phyloP scores from a whole-genome alignment of 2,888 invertebrate genomes.

The Plebejus melissa region DNA sequence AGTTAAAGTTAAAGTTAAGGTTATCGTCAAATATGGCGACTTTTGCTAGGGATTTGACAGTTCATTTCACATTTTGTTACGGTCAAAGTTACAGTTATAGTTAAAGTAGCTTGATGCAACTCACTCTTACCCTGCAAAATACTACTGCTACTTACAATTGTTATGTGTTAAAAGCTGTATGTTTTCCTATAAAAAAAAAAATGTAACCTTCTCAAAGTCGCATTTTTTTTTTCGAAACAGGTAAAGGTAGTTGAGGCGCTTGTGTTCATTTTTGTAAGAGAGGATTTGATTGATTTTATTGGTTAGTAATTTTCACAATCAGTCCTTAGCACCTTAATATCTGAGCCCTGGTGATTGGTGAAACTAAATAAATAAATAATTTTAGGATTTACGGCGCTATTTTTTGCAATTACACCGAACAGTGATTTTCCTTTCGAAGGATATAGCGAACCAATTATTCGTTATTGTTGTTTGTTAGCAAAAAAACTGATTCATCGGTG shows the following conservation, averaged over 20 bases:
- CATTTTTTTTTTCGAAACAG: background rate
- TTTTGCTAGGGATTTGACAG: no score
- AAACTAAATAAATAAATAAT: background rate
- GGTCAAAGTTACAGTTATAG: no score
- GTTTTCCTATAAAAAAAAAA: no score
- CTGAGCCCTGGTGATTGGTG: background rate
- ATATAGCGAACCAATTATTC: conserved; percentile 24
- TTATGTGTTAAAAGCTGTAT: no score
- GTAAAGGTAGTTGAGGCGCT: background rate
- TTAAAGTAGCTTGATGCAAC: background rate
- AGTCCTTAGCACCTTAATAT: background rate
- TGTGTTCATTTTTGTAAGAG: no score
- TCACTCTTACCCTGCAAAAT: background rate
- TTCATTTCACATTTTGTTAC: no score
- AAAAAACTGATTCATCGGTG: conserved; percentile 30
- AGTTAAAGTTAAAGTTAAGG: no score
- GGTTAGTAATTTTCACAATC: no score
- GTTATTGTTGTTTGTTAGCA: conserved; percentile 11
- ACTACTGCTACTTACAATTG: no score
- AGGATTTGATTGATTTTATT: no score
- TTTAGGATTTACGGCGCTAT: background rate
- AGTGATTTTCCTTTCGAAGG: conserved; percentile 14
- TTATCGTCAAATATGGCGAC: no score
- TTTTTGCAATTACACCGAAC: background rate
- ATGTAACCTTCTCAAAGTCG: background rate